Base-by-base conservation (phyloP, 2,888 invertebrate genomes). In the Parelbella ahira region DNA sequence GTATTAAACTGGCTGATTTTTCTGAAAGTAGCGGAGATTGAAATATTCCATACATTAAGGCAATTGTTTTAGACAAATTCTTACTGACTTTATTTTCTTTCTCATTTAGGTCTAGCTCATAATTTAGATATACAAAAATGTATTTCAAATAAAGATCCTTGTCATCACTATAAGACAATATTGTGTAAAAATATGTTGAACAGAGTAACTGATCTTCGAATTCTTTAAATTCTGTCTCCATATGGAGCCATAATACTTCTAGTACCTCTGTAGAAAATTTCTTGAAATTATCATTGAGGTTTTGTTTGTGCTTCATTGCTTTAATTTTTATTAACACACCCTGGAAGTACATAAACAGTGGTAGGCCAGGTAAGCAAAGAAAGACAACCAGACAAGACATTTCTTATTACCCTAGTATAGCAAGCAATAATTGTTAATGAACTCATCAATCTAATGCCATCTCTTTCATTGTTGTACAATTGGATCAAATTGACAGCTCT, bases 191-290 rank as follows among this genome's bases (percentile, higher is more conserved):
- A 53, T 81, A 79, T 48, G 78, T 84, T 8, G 78, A 68, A 50
- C 82, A 81, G 1, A 88, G 55, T 33, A 84, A 52, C 51, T 88
- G 87, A 47, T 79, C 75, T 54, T 88, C 87, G 53, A 76, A 67
- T 53, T 63, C 68, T 4, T 49, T 48, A 2, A 80, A 54, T 6
- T 70, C 73, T 10, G 37, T 54, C 33, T 58, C 49, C 43, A 86
- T 54, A 58, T 84, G 83, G 4, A 18, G 34, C 74, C 81, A 82
- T 29, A 86, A 44, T 36, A 54, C 48, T 20, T 69, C 55, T 43
- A 64, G 48, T 20, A 76, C 47, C 45, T 60, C 41, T 47, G 61
- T 51, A 69, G 64, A 74, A 21, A 50, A 43, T 7, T 60, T 47
- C 27, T 51, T 32, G 36, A 44, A 51, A 9, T 45, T 37, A 6